Evolutionary conservation across 1,140 invertebrate genomes (phyloP), one percentile per base, ranked within the genome.

Genomic region (Idris sp.): DNA sequence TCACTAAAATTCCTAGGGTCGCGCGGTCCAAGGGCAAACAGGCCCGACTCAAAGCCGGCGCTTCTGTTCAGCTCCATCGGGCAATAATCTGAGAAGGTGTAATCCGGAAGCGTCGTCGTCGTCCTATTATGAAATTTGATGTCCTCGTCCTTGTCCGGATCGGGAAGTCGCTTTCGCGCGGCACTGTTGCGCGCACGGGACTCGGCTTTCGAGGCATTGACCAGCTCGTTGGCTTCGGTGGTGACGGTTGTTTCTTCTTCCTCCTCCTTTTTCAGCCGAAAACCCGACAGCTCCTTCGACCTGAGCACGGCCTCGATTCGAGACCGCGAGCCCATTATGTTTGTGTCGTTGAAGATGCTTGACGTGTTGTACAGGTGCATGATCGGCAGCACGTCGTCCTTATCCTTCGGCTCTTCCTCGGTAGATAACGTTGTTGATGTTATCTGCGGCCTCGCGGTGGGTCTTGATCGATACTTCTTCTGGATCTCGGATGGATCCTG

Each of bases 341-440:
- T 77, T 10, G 71, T 86, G 9, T 71, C 83, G 38, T 87, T 85
- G 51, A 87, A 87, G 13, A 87, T 87, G 6, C 76, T 79, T 7
- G 85, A 86, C 2, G 83, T 85, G 46, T 87, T 87, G 72, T 87
- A 87, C 18, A 86, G 71, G 28, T 87, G 79, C 86, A 87, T 87
- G 46, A 86, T 87, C 4, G 85, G 86, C 18, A 86, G 43, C 10
- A 86, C 80, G 43, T 86, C 83, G 61, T 87, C 86, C 48, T 86
- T 85, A 43, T 85, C 82, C 62, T 83, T 83, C 0, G 81, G 83
- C 6, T 84, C 84, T 72, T 86, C 86, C 30, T 64, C 8, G 7
- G 59, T 28, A 11, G 56, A 58, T 0, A 77, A 72, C 6, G 64
- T 75, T 19, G 79, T 78, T 2, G 75, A 41, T 25, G 43, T 49